Conservation (phyloP, 2,888 invertebrate species). For the Thera obeliscata region DNA sequence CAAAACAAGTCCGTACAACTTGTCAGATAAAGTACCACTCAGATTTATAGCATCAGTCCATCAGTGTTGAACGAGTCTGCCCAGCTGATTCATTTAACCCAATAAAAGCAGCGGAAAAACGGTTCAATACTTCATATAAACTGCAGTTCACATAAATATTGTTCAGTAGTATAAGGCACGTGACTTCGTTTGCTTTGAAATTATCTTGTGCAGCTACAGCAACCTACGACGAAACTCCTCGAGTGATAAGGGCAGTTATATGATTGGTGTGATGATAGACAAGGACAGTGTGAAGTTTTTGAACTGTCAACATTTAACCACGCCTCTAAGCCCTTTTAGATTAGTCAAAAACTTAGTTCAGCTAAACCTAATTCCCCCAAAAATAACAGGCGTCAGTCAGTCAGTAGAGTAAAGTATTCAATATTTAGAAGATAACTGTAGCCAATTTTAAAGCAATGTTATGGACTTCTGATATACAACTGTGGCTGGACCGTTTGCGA, state of each 20-base stretch:
- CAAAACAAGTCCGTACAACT: not conserved
- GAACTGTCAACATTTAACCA: too few species aligned
- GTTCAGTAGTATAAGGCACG: not conserved
- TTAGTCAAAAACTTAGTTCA: too few species aligned
- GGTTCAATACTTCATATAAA: slow-evolving; percentile 17
- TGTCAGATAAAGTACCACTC: slow-evolving; percentile 11
- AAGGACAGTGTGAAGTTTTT: not conserved
- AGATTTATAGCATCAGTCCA: slow-evolving; percentile 15
- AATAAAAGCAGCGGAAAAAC: slow-evolving; percentile 24
- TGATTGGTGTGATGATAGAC: not conserved
- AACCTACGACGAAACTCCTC: not conserved
- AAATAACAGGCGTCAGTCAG: not conserved
- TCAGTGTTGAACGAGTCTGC: slow-evolving; percentile 6
- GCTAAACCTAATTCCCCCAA: too few species aligned
- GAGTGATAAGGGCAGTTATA: not conserved
- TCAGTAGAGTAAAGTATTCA: slow-evolving; percentile 7
- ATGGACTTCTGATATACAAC: slow-evolving; percentile 8
- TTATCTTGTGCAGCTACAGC: not conserved
- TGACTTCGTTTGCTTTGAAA: not conserved
- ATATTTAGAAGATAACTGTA: slow-evolving; percentile 17
- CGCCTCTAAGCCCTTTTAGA: too few species aligned
- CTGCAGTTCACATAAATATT: slow-evolving; percentile 17
- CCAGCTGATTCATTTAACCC: slow-evolving; percentile 25
- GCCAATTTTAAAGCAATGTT: slow-evolving; percentile 18
- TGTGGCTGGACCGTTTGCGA: slow-evolving; percentile 30